These are phyloP conservation scores for Enteromius treurensis DNA, from an alignment of 2,797 vertebrate genomes.

Conservation along the genomic window DNA sequence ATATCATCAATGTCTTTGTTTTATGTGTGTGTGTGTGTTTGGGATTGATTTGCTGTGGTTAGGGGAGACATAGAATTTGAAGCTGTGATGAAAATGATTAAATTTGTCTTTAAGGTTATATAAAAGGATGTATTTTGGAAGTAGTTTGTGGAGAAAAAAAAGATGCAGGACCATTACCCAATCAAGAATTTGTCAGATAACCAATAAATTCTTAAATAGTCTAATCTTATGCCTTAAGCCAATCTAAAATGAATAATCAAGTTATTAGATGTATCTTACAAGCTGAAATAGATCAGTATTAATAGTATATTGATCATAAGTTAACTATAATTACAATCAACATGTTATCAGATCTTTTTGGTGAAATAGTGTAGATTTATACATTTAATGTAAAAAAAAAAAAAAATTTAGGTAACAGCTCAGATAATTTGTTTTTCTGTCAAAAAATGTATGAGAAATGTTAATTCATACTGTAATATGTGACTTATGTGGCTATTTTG, in stretches of 20 bases:
- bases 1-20: constrained; percentile 12
- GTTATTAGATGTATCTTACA: not conserved
- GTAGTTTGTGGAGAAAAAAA: not conserved
- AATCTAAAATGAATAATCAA: not conserved
- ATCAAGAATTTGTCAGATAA: not conserved
- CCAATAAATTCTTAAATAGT: not conserved
- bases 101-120: not conserved
- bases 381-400: not conserved
- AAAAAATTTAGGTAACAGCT: not conserved
- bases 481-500: not conserved
- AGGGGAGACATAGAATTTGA: not conserved
- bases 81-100: not conserved
- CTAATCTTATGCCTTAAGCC: not conserved
- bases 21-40: not conserved
- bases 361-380: not conserved
- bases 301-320: not conserved
- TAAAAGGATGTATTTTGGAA: not conserved
- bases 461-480: not conserved
- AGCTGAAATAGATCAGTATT: not conserved
- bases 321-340: not conserved
- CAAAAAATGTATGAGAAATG: too few relatives aligned
- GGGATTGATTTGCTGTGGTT: not conserved
- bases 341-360: not conserved
- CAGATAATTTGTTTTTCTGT: not conserved
- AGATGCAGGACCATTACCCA: not conserved